These are phyloP conservation scores for Philereme transversata DNA, from an alignment of 2,888 invertebrate genomes.

Conservation along the genomic window DNA sequence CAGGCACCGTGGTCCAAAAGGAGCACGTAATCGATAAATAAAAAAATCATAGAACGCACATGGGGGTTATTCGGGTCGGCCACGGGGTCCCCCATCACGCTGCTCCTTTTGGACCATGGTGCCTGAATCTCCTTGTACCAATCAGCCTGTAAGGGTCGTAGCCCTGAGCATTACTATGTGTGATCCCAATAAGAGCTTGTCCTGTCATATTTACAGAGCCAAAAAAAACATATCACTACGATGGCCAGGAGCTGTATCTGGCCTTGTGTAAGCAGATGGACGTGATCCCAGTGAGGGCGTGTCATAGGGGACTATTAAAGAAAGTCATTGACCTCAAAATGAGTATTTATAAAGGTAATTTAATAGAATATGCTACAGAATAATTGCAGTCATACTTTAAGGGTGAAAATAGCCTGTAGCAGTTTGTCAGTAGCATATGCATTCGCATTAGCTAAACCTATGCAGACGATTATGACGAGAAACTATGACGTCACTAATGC, in stretches of 20 bases:
- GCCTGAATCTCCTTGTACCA: background rate
- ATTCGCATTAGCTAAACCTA: no score
- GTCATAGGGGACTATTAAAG: constrained; percentile 47
- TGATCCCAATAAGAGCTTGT: constrained; percentile 10
- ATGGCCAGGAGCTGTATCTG: constrained; percentile 58
- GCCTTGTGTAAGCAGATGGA: constrained; percentile 50
- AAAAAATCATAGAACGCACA: no score
- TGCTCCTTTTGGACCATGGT: no score
- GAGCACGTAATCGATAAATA: background rate
- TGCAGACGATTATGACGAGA: no score
- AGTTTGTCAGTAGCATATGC: no score
- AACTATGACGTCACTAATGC: no score
- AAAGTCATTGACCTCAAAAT: constrained; percentile 45
- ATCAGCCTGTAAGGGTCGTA: constrained; percentile 9
- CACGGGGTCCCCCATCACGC: no score
- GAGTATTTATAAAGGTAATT: background rate
- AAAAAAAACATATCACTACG: constrained; percentile 44
- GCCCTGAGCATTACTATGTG: constrained; percentile 3
- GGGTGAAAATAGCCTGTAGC: no score
- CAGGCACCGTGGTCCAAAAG: no score
- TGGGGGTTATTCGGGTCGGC: no score
- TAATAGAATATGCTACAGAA: no score
- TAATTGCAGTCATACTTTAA: no score
- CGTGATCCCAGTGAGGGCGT: constrained; percentile 44
- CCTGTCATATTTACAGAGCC: constrained; percentile 33